Percentiles rank a stretch among this genome's conserved stretches.
Evolutionary conservation across 2,113 vertebrate genomes (phyloP).

Genomic region (Coryphaenoides rupestris): DNA sequence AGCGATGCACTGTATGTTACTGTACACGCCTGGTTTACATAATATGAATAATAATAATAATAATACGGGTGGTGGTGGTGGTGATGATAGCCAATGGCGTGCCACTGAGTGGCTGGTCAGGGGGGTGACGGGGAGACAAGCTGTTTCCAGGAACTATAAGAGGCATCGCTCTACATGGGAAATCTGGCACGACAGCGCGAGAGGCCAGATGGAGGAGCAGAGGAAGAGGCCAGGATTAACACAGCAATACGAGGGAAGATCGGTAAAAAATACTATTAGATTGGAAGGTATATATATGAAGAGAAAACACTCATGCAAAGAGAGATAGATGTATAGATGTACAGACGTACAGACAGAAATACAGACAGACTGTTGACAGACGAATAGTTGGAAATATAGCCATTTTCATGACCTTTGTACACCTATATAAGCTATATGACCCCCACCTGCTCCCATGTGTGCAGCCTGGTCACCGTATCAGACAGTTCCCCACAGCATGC

Average conservation of each 20-base stretch:
- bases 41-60: conserved; percentile 19
- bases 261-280: too few species aligned
- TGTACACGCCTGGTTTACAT: conserved; percentile 38
- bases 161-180: conserved; percentile 59
- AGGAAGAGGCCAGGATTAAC: conserved; percentile 20
- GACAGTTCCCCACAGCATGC: conserved; percentile 35
- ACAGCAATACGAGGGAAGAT: conserved; percentile 26
- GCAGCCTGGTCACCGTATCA: conserved; percentile 37
- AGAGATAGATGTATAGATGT: too few species aligned
- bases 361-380: not conserved
- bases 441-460: conserved; percentile 14
- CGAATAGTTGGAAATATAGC: too few species aligned
- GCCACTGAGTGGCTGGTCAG: conserved; percentile 36
- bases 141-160: conserved; percentile 58
- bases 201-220: conserved; percentile 63
- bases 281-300: too few species aligned
- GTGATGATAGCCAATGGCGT: conserved; percentile 32
- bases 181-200: conserved; percentile 45
- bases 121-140: conserved; percentile 45
- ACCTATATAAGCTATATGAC: not conserved
- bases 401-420: conserved; percentile 8
- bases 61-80: too few species aligned
- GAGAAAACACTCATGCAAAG: too few species aligned
- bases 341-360: too few species aligned
- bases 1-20: not conserved